These are phyloP conservation scores for Discoglossus pictus DNA, from an alignment of 2,797 vertebrate species.

Conservation along the genomic window DNA sequence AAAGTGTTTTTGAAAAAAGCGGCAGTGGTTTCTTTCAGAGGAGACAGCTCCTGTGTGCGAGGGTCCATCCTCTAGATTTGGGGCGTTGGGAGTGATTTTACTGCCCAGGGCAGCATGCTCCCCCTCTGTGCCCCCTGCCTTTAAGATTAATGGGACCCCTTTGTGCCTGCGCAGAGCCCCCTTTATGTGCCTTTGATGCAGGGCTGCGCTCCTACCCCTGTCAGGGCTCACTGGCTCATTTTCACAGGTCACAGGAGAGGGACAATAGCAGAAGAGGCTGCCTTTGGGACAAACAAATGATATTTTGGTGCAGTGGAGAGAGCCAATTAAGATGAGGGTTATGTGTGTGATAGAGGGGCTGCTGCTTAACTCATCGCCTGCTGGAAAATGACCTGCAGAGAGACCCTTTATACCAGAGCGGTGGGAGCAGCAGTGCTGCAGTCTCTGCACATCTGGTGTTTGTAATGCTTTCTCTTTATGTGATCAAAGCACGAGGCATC, in stretches of 20 bases:
- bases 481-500: too few species aligned
- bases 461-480: too few species aligned
- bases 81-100: constrained; percentile 12
- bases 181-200: constrained; percentile 42
- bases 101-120: background rate
- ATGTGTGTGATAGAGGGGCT: background rate
- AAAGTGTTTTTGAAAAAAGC: too few species aligned
- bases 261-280: constrained; percentile 61
- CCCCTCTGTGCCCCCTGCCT: constrained; percentile 20
- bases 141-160: constrained; percentile 37
- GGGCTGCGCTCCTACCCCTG: constrained; percentile 9
- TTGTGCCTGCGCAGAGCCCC: constrained; percentile 25
- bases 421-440: too few species aligned
- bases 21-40: constrained; percentile 18
- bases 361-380: constrained; percentile 18
- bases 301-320: constrained; percentile 59
- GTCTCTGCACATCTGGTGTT: too few species aligned
- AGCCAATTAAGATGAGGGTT: constrained; percentile 60
- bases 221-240: constrained; percentile 56
- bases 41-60: constrained; percentile 6
- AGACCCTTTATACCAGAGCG: constrained; percentile 6
- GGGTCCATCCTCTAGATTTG: background rate
- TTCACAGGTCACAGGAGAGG: constrained; percentile 68
- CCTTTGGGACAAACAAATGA: constrained; percentile 59
- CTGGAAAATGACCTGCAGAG: too few species aligned